Evolutionary conservation across 2,888 invertebrate species (phyloP).

Genomic region (Hololepta plana): DNA sequence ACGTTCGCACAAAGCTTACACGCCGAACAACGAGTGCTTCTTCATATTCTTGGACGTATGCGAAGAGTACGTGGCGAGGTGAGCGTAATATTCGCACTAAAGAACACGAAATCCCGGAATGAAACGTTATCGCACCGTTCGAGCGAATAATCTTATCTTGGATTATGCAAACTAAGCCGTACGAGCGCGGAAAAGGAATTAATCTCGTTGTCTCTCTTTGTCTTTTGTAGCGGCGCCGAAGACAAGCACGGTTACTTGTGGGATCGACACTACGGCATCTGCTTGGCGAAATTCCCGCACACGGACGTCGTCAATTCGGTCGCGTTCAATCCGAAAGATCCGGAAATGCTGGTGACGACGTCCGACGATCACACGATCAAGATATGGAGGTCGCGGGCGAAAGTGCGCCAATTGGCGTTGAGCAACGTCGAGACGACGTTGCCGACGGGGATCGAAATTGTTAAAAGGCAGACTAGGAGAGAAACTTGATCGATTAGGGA

Average conservation of each 20-base stretch:
- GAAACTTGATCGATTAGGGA: too few relatives aligned
- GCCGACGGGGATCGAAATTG: conserved; percentile 27
- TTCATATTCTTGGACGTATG: conserved; percentile 74
- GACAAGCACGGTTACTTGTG: conserved; percentile 68
- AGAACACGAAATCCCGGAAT: too few relatives aligned
- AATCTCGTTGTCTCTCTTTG: too few relatives aligned
- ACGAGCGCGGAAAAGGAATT: too few relatives aligned
- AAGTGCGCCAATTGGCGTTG: conserved; percentile 28
- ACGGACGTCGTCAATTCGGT: conserved; percentile 69
- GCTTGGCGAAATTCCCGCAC: conserved; percentile 58
- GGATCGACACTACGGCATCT: conserved; percentile 70
- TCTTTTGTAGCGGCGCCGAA: conserved; percentile 53
- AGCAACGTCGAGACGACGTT: conserved; percentile 24
- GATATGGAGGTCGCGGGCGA: conserved; percentile 34
- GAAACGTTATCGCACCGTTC: too few relatives aligned
- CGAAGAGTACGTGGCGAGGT: conserved; percentile 70
- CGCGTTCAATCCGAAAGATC: conserved; percentile 65
- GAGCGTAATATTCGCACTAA: conserved; percentile 12
- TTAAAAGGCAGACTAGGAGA: conserved; percentile 5
- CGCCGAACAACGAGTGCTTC: conserved; percentile 70
- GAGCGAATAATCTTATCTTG: too few relatives aligned
- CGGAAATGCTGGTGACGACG: conserved; percentile 65
- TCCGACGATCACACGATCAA: conserved; percentile 68
- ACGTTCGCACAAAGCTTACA: conserved; percentile 63
- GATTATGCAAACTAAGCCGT: too few relatives aligned